phyloP scores from a whole-genome alignment of 2,797 vertebrate genomes.

The Bryconaethiops microstoma region DNA sequence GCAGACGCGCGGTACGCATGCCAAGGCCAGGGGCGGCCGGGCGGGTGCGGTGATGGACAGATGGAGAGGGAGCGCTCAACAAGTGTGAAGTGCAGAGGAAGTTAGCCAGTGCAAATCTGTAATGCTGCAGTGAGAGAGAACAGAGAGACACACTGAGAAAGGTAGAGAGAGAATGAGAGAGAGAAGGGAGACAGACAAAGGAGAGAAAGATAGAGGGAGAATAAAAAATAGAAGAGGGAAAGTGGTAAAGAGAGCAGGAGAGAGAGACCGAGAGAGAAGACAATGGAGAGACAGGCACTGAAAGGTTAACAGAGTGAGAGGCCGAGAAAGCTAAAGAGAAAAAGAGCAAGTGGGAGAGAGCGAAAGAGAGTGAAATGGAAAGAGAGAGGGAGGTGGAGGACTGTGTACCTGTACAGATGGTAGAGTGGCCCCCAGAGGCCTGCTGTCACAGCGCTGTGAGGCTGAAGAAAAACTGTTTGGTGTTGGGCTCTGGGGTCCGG shows the following conservation, averaged over 20 bases:
- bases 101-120: constrained; percentile 22
- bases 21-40: constrained; percentile 46
- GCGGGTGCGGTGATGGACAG: constrained; percentile 54
- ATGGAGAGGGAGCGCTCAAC: constrained; percentile 62
- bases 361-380: background rate
- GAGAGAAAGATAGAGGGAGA: constrained; percentile 26
- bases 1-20: constrained; percentile 43
- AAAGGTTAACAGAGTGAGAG: constrained; percentile 7
- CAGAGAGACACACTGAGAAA: background rate
- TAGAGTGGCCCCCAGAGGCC: constrained; percentile 68
- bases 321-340: background rate
- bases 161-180: constrained; percentile 14
- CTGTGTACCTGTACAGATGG: constrained; percentile 78
- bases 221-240: background rate
- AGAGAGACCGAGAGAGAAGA: background rate
- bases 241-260: background rate
- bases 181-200: constrained; percentile 35
- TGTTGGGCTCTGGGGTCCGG: constrained; percentile 52
- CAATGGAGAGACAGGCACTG: background rate
- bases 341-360: constrained; percentile 15
- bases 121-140: constrained; percentile 17
- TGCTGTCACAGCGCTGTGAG: constrained; percentile 66
- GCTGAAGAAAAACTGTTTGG: constrained; percentile 66
- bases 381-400: constrained; percentile 26
- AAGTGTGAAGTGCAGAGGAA: constrained; percentile 55